phyloP scores from a whole-genome alignment of 2,797 vertebrate species.

The Centropyge bicolor region DNA sequence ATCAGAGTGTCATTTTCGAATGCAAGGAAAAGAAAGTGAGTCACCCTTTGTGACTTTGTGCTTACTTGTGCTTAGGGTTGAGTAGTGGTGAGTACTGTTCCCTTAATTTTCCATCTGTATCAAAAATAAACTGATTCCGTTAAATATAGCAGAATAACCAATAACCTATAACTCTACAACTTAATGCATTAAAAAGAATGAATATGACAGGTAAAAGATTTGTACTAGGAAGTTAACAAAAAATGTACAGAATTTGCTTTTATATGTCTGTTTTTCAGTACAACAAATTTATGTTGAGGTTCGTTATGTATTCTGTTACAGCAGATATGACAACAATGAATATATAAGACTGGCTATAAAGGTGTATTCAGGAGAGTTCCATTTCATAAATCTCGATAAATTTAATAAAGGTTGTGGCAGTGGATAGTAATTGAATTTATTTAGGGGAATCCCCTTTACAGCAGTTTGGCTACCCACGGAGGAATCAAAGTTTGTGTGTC shows the following conservation, averaged over 20 bases:
- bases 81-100: not conserved
- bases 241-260: not conserved
- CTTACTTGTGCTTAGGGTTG: not conserved
- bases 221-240: not conserved
- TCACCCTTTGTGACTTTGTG: not conserved
- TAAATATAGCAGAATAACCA: not conserved
- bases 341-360: constrained; percentile 19
- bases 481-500: constrained; percentile 25
- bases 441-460: constrained; percentile 22
- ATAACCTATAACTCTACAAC: not conserved
- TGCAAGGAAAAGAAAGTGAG: not conserved
- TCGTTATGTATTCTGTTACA: not conserved
- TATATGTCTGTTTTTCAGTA: not conserved
- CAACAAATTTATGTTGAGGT: not conserved
- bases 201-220: not conserved
- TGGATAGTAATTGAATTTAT: constrained; percentile 12
- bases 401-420: not conserved
- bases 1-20: not conserved
- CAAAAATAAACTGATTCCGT: not conserved
- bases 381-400: constrained; percentile 43
- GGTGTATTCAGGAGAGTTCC: not conserved
- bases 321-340: constrained; percentile 18
- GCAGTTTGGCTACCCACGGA: constrained; percentile 11
- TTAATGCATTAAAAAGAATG: not conserved
- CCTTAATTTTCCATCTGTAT: not conserved